These are phyloP conservation scores for Dysidea cf. avara DNA, from an alignment of 37 sponge, comb jelly and placozoan genomes.

Conservation along the genomic window DNA sequence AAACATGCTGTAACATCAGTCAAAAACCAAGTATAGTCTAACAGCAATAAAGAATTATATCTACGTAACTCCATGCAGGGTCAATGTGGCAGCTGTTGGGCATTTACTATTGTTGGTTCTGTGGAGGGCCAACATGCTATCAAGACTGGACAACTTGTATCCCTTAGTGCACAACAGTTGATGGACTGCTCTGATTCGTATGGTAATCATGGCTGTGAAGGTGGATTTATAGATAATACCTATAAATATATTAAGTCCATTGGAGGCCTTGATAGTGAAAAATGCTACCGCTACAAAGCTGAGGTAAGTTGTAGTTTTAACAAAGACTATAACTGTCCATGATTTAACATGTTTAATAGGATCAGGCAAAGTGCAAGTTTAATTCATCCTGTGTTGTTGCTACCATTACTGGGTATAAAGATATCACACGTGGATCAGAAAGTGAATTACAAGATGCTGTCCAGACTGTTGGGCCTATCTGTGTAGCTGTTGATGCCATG, in stretches of 20 bases:
- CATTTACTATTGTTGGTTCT: constrained; percentile 88
- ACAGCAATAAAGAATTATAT: too few relatives aligned
- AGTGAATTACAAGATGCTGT: constrained; percentile 63
- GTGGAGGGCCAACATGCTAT: constrained; percentile 75
- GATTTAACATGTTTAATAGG: too few relatives aligned
- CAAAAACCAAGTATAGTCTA: too few relatives aligned
- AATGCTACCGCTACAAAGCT: constrained; percentile 90
- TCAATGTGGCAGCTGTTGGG: constrained; percentile 95
- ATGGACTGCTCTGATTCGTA: constrained; percentile 86
- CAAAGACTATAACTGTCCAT: too few relatives aligned
- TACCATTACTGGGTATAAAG: constrained; percentile 47
- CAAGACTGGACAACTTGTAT: constrained; percentile 33
- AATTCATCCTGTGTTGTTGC: constrained; percentile 54
- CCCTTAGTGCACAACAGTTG: constrained; percentile 93
- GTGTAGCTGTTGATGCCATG: constrained; percentile 90
- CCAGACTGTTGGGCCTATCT: constrained; percentile 79
- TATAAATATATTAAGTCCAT: constrained; percentile 82
- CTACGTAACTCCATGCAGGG: too few relatives aligned
- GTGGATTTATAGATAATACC: constrained; percentile 87
- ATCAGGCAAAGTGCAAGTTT: constrained; percentile 71
- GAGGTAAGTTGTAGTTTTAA: constrained; percentile 24
- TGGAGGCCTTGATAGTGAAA: constrained; percentile 82
- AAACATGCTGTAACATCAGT: constrained; percentile 70
- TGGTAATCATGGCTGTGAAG: constrained; percentile 96
- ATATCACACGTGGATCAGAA: constrained; percentile 58